These are phyloP conservation scores for Hirudo medicinalis DNA, from an alignment of 1,140 invertebrate genomes.

Conservation along the genomic window DNA sequence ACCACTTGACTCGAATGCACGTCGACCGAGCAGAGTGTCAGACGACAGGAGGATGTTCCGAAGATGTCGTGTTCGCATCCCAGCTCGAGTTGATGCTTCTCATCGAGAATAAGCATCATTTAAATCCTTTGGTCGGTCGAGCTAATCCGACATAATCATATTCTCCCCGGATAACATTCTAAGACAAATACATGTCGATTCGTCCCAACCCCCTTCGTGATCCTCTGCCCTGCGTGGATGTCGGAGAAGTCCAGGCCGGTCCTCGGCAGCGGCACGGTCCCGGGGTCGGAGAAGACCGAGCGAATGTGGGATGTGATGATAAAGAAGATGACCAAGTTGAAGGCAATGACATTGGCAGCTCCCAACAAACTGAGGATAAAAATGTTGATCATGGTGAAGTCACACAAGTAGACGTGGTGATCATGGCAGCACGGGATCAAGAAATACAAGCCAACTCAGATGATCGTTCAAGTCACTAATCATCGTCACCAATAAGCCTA, in stretches of 20 bases:
- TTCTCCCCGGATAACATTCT: not conserved
- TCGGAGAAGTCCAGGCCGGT: constrained; percentile 73
- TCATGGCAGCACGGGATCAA: no score
- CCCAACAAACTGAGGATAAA: constrained; percentile 60
- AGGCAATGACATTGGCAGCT: constrained; percentile 62
- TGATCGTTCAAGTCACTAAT: no score
- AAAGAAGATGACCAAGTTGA: constrained; percentile 66
- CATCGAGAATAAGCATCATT: not conserved
- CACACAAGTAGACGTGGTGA: no score
- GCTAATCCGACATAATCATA: not conserved
- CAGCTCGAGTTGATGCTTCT: not conserved
- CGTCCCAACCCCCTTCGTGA: constrained; percentile 17
- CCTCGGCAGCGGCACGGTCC: constrained; percentile 67
- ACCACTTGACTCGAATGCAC: no score
- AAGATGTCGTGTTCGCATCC: not conserved
- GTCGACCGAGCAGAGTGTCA: no score
- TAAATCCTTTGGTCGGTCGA: not conserved
- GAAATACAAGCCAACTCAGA: no score
- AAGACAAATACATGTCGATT: not conserved
- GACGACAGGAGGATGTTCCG: not conserved
- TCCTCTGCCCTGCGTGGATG: constrained; percentile 50
- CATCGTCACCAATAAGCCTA: no score
- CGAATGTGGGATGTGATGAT: constrained; percentile 62
- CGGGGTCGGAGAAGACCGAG: constrained; percentile 76
- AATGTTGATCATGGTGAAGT: no score